Percentiles rank a stretch among this genome's conserved stretches.
Conservation (phyloP, 2,113 vertebrate genomes). For the Psittacula cyanocephala region DNA sequence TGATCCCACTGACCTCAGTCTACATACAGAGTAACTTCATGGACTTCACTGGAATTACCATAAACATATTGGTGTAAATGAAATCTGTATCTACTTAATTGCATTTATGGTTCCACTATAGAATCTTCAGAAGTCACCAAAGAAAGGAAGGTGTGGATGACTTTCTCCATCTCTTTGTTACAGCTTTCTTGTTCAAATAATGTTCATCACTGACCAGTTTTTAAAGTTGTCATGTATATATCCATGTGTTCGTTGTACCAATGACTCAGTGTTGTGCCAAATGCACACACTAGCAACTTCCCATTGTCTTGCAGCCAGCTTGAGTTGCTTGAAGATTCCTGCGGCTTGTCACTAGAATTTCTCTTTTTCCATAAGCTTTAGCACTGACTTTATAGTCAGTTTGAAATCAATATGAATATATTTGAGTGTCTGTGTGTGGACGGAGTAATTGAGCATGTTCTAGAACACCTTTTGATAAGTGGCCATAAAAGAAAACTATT, state of each 20-base stretch:
- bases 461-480: conserved; percentile 14
- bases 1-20: neutral
- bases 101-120: neutral
- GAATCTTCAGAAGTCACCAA: conserved; percentile 25
- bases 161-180: neutral
- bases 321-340: neutral
- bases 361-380: neutral
- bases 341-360: neutral
- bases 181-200: conserved; percentile 22
- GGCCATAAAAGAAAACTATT: neutral
- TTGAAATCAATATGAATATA: neutral
- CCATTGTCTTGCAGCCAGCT: neutral
- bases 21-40: neutral
- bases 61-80: neutral
- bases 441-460: neutral
- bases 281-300: neutral
- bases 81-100: neutral
- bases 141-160: conserved; percentile 12
- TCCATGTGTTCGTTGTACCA: neutral
- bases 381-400: neutral
- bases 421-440: neutral
- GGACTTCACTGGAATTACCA: neutral
- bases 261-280: neutral
- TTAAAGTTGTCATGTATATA: neutral
- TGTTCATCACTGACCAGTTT: neutral